Conservation (phyloP, 2,113 vertebrate genomes). For the Centropristis striata region DNA sequence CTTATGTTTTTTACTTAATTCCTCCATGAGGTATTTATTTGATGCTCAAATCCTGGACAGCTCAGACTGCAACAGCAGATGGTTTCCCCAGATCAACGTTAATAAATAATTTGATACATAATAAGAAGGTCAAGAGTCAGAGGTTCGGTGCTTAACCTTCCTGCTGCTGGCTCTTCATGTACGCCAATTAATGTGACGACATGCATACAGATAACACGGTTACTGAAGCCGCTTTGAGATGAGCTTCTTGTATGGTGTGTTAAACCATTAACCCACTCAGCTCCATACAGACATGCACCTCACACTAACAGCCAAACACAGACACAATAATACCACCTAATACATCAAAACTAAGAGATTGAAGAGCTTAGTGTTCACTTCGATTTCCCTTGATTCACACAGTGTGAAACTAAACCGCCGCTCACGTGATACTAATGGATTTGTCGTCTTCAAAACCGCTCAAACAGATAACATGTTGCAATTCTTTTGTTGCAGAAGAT, state of each 20-base stretch:
- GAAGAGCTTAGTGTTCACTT: neutral
- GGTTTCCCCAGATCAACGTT: neutral
- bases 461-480: conserved; percentile 5
- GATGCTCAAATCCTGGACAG: neutral
- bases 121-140: neutral
- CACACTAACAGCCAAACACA: neutral
- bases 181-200: neutral
- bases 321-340: neutral
- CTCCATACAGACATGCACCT: neutral
- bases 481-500: neutral
- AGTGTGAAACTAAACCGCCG: conserved; percentile 3
- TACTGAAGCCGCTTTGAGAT: neutral
- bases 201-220: neutral
- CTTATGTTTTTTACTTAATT: neutral
- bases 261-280: neutral
- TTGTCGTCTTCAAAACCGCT: neutral
- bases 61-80: neutral
- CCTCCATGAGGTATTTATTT: neutral
- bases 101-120: neutral
- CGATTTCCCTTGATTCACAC: conserved; percentile 7
- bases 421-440: neutral
- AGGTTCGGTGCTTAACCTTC: neutral
- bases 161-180: neutral
- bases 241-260: neutral
- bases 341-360: neutral